Base-by-base conservation (phyloP, 2,888 invertebrate genomes). In the Hemithea aestivaria region DNA sequence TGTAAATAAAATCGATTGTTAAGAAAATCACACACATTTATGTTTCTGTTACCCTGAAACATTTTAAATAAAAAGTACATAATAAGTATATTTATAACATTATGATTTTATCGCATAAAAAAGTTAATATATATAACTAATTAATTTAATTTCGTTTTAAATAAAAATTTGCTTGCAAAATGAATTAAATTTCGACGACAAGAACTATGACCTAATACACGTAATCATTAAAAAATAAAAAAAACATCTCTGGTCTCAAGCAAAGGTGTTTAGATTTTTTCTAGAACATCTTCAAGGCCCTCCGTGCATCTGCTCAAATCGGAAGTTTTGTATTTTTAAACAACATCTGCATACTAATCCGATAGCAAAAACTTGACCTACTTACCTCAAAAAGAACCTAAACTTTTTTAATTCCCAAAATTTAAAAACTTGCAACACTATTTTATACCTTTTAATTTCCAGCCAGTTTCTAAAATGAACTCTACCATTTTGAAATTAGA, bases 351-450 rank as follows among this genome's bases (percentile, higher is more conserved):
- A 87, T 87, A 84, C 71, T 72, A 73, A 73, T 80, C 74, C 76
- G 67, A 75, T 80, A 77, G 77, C 78, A 85, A 87, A 87, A 87
- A 87, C 57, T 72, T 84, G 83, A 87, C 87, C 87, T 82, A 53
- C 44, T 37, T 49, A 49, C 40, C 44, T 46, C 42, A n/a, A 28
- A 51, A 46, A 51, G 55, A 54, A 58, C 51, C 40, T 44, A 41
- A 39, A 12, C 24, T 45, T 57, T 54, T 49, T 46, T 40, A 51
- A 39, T 46, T 40, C 54, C 55, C 53, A 39, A 48, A 38, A 31
- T 40, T 51, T 46, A 42, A 38, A 33, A 38, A 33, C 44, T 44
- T 36, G 32, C 38, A 29, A 37, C 20, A 1, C 10, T 6, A 49
- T 35, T 21, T 27, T 40, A 22, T 38, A 11, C 36, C 16, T 35